Base-by-base conservation (phyloP, 2,797 vertebrate genomes). In the Thamnophis elegans region DNA sequence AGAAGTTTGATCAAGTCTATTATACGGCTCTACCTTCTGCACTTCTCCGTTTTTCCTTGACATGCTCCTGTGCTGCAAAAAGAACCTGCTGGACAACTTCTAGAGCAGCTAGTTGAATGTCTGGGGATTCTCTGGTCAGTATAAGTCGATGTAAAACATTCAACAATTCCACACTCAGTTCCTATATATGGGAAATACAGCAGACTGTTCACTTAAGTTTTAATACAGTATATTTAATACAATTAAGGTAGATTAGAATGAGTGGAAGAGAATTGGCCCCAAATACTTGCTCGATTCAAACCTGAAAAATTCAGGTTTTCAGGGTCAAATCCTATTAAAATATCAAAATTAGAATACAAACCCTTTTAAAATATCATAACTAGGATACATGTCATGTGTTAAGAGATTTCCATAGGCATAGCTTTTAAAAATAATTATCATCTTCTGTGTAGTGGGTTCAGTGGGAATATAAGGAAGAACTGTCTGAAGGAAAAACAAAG, bases 31-130 rank as follows among this genome's bases (percentile, higher is more conserved):
- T 95, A 99, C 99, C 99, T 96, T 99, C 99, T 20, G 99, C 99
- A 47, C 98, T 99, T 97, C 98, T 98, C 90, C 99, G 97, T 96
- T 98, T 99, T 95, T 99, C 99, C 90, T 97, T 98, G 94, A 99
- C 97, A 0, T 98, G 98, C 89, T 99, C 99, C 96, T 99, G 98
- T 94, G 98, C 98, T 1, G 99, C 98, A 94, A 96, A 97, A 93
- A 99, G 97, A 47, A 99, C 97, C 96, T 98, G 98, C 3, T 91
- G 96, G 91, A 98, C 98, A 90, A 99, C 97, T 95, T 98, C 98
- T 92, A 99, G 95, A 89, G 98, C 98, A 53, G 98, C 97, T 90
- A 98, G 95, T 68, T 99, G 99, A 93, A 99, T 97, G 16, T 94
- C 97, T 59, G 97, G 96, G 0, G 98, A 98, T 95, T 99, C 99